Percentiles rank a stretch among this genome's conserved stretches.
These are phyloP conservation scores for Drosophila fungiperda DNA, from an alignment of 2,888 invertebrate genomes.

Conservation along the genomic window DNA sequence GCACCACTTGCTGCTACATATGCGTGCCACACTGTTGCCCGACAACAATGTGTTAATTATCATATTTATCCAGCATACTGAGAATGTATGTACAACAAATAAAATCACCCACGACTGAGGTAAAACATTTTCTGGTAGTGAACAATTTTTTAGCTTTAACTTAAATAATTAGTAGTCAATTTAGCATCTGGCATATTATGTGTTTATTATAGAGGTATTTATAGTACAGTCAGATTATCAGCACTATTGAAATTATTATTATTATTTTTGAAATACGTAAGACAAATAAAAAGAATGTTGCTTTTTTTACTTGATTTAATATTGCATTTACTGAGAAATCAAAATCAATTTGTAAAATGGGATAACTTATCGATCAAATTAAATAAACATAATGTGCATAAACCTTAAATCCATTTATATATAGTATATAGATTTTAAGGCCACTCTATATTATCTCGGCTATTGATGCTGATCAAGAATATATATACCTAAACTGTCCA, in stretches of 20 bases:
- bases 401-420: background rate
- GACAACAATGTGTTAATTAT: constrained; percentile 36
- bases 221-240: background rate
- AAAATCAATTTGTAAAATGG: background rate
- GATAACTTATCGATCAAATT: background rate
- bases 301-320: background rate
- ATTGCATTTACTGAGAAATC: background rate
- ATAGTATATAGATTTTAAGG: background rate
- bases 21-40: constrained; percentile 22
- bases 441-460: background rate
- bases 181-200: background rate
- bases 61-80: background rate
- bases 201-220: background rate
- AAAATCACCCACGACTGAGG: background rate
- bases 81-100: background rate
- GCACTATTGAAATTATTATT: background rate
- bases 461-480: background rate
- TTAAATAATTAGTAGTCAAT: background rate
- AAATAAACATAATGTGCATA: background rate
- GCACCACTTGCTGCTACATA: constrained; percentile 7
- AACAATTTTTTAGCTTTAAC: background rate
- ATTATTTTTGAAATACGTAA: background rate
- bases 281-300: background rate
- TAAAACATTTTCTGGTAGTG: background rate
- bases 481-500: background rate